phyloP scores from a whole-genome alignment of 30 jellyfish, hydroid and myxozoan species.

The Hydra vulgaris region DNA sequence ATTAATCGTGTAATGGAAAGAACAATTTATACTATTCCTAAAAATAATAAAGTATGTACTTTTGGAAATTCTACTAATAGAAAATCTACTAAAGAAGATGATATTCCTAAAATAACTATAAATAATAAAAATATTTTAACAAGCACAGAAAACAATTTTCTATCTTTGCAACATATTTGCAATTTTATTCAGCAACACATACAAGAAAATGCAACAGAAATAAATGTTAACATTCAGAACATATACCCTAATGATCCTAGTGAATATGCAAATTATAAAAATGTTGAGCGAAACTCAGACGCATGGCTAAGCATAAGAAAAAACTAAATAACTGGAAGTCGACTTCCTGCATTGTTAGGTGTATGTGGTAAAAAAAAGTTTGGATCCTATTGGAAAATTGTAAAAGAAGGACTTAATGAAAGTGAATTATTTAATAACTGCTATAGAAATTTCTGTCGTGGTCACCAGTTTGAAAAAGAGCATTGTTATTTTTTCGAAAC shows the following conservation, averaged over 20 bases:
- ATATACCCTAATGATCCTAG: slow-evolving; percentile 1
- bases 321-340: slow-evolving; percentile 21
- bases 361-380: slow-evolving; percentile 2
- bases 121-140: slow-evolving; percentile 1
- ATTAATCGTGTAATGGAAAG: slow-evolving; percentile 3
- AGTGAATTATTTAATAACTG: slow-evolving; percentile 2
- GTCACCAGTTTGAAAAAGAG: slow-evolving; percentile 21
- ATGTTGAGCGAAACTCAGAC: slow-evolving; percentile 5
- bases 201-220: slow-evolving; percentile 11
- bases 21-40: slow-evolving; percentile 2
- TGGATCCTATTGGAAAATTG: slow-evolving; percentile 14
- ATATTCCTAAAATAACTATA: slow-evolving; percentile 4
- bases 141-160: not conserved
- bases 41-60: not conserved
- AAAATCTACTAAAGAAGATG: slow-evolving; percentile 1
- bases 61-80: not conserved
- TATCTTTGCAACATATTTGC: not conserved
- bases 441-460: slow-evolving; percentile 10
- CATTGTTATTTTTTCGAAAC: not conserved
- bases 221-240: slow-evolving; percentile 8
- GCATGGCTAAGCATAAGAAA: slow-evolving; percentile 14
- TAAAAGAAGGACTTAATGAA: slow-evolving; percentile 7
- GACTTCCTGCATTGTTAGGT: slow-evolving; percentile 28
- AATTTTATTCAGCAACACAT: slow-evolving; percentile 5
- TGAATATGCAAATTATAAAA: slow-evolving; percentile 2